Conservation (phyloP, 2,888 invertebrate genomes). For the Nemotelus nigrinus region DNA sequence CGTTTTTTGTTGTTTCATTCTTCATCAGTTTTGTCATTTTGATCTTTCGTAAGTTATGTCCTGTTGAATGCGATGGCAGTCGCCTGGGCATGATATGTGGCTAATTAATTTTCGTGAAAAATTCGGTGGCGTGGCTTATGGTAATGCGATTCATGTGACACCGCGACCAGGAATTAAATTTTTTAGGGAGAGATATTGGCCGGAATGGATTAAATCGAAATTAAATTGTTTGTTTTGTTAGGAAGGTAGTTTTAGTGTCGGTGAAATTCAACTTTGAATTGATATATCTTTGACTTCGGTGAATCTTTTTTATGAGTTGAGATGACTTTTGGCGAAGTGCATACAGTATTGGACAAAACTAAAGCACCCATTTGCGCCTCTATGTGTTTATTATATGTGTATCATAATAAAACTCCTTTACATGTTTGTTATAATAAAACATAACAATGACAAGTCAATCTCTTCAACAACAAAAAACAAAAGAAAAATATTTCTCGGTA, state of each 20-base stretch:
- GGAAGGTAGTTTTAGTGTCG: not conserved
- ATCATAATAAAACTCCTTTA: too few relatives aligned
- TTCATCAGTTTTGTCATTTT: constrained; percentile 1
- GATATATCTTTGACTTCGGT: too few relatives aligned
- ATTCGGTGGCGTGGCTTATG: not conserved
- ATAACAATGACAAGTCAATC: too few relatives aligned
- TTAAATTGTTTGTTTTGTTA: constrained; percentile 26
- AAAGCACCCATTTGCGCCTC: too few relatives aligned
- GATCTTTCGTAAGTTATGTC: not conserved
- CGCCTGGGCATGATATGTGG: not conserved
- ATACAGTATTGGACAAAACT: too few relatives aligned
- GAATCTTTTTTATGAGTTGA: too few relatives aligned
- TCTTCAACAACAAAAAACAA: too few relatives aligned
- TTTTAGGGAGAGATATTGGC: not conserved
- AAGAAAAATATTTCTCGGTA: too few relatives aligned
- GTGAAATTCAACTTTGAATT: too few relatives aligned
- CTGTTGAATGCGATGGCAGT: not conserved
- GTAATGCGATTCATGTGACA: not conserved
- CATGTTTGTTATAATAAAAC: too few relatives aligned
- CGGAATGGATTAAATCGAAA: constrained; percentile 11
- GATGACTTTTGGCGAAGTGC: too few relatives aligned
- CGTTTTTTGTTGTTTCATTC: not conserved
- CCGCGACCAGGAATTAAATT: not conserved
- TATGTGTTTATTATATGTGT: too few relatives aligned
- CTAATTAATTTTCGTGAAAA: constrained; percentile 31